Percentiles rank a stretch among this genome's conserved stretches.
These are phyloP conservation scores for Chaetops frenatus DNA, from an alignment of 2,113 vertebrate species.

Conservation along the genomic window DNA sequence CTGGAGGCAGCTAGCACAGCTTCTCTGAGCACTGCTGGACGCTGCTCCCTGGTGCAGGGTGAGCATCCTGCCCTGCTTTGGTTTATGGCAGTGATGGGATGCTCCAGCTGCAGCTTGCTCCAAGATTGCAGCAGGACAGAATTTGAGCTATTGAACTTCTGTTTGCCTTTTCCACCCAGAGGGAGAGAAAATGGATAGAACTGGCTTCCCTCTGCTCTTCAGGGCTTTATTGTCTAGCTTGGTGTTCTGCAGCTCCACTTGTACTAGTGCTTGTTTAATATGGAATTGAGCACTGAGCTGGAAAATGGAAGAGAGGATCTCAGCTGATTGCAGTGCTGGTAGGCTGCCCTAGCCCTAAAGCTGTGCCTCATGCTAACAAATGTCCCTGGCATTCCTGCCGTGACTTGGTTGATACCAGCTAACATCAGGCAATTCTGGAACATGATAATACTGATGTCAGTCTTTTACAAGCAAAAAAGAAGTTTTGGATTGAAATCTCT, in stretches of 20 bases:
- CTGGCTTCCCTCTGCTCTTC: neutral
- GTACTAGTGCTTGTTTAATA: constrained; percentile 45
- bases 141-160: constrained; percentile 18
- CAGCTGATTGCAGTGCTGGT: constrained; percentile 41
- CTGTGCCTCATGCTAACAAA: constrained; percentile 45
- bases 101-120: neutral
- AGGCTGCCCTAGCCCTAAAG: constrained; percentile 54
- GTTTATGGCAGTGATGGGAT: neutral
- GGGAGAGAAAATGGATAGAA: constrained; percentile 2
- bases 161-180: neutral
- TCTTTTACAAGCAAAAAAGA: neutral
- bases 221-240: constrained; percentile 33
- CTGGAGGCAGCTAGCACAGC: neutral
- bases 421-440: constrained; percentile 32
- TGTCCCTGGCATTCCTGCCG: constrained; percentile 19
- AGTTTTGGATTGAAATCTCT: neutral
- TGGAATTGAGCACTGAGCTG: constrained; percentile 54
- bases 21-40: neutral
- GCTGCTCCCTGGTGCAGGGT: neutral
- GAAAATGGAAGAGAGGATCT: constrained; percentile 54
- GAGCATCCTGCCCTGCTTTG: neutral
- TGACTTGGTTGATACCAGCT: neutral
- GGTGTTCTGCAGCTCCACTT: constrained; percentile 10
- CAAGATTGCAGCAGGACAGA: neutral
- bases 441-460: neutral